These are phyloP conservation scores for Benitochromis conjunctus DNA, from an alignment of 2,113 vertebrate genomes.

Conservation along the genomic window DNA sequence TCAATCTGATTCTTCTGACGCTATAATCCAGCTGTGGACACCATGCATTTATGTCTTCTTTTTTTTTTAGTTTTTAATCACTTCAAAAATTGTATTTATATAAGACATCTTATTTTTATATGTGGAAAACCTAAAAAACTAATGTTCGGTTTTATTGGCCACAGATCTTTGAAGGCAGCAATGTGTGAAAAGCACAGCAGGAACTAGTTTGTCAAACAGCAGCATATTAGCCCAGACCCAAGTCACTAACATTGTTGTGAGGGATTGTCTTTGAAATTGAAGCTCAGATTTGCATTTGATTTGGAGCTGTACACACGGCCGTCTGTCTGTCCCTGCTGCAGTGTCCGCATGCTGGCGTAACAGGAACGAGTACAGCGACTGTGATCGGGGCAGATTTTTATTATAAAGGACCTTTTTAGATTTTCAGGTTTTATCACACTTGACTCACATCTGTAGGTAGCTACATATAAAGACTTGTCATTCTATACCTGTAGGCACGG, in stretches of 20 bases:
- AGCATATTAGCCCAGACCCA: neutral
- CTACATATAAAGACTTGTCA: slow-evolving; percentile 68
- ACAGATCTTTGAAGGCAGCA: neutral
- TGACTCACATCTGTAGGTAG: slow-evolving; percentile 67
- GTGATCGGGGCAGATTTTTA: neutral
- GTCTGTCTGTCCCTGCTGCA: neutral
- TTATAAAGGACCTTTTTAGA: slow-evolving; percentile 2
- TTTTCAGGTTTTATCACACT: slow-evolving; percentile 18
- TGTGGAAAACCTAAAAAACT: neutral
- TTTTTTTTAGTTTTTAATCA: neutral
- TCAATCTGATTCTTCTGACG: too few species aligned
- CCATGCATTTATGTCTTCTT: neutral
- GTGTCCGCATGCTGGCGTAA: neutral
- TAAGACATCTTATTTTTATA: neutral
- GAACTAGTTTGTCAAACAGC: neutral
- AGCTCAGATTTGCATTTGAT: neutral
- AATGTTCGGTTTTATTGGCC: neutral
- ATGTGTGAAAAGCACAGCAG: neutral
- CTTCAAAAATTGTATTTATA: neutral
- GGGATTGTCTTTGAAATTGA: neutral
- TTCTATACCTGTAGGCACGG: slow-evolving; percentile 67
- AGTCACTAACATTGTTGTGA: neutral
- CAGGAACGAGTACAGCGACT: neutral
- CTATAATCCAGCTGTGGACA: neutral
- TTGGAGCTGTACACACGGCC: neutral